Evolutionary conservation across 2,113 vertebrate genomes (phyloP).

Genomic region (Orientallactaga bullata): DNA sequence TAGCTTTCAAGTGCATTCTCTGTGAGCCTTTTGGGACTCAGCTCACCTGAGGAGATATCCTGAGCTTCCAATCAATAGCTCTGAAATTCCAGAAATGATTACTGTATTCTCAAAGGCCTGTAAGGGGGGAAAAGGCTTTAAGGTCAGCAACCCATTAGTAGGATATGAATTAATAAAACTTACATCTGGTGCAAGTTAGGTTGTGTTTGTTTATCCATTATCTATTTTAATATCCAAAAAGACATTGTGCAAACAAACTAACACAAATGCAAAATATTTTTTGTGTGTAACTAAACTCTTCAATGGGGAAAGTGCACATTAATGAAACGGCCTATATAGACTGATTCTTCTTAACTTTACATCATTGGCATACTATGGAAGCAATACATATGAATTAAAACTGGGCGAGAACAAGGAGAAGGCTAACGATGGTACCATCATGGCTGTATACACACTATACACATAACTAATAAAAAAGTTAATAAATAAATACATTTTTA

Average conservation of each 20-base stretch:
- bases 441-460: no score
- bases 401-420: no score
- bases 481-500: no score
- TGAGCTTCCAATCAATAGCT: constrained; percentile 63
- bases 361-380: not conserved
- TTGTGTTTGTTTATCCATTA: constrained; percentile 1
- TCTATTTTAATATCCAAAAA: constrained; percentile 18
- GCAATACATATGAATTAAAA: constrained; percentile 44
- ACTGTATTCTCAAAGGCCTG: constrained; percentile 38
- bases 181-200: constrained; percentile 27
- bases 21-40: not conserved
- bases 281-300: not conserved
- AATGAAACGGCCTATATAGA: not conserved
- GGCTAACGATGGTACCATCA: no score
- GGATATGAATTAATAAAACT: constrained; percentile 47
- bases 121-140: constrained; percentile 48
- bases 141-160: not conserved
- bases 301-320: not conserved
- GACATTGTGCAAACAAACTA: constrained; percentile 14
- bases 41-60: not conserved
- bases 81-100: constrained; percentile 50
- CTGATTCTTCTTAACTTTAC: not conserved
- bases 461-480: no score
- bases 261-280: not conserved
- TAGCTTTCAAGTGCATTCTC: not conserved